Evolutionary conservation across 2,888 invertebrate genomes (phyloP).

Genomic region (Mythimna pallens): DNA sequence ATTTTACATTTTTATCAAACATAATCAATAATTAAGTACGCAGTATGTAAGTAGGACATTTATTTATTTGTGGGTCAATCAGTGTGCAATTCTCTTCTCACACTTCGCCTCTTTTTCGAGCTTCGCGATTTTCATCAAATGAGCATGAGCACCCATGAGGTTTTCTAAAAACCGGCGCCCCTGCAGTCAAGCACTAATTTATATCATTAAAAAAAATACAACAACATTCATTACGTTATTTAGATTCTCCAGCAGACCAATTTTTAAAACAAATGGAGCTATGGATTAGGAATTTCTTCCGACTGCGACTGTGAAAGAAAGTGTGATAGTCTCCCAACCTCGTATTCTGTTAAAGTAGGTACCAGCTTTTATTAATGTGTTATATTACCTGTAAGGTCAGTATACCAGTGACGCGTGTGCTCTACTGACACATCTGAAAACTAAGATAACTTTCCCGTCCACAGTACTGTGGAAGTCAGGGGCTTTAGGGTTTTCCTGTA

Average conservation of each 20-base stretch:
- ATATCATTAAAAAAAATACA: too few species aligned
- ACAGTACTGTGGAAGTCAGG: background rate
- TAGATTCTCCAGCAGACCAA: too few species aligned
- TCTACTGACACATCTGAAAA: background rate
- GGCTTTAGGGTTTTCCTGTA: background rate
- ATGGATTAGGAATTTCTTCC: background rate
- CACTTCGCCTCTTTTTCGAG: too few species aligned
- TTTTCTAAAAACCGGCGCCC: too few species aligned
- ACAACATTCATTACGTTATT: background rate
- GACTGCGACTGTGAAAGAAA: background rate
- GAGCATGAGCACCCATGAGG: too few species aligned
- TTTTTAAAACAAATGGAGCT: background rate
- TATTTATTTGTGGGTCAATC: too few species aligned
- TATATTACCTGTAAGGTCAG: background rate
- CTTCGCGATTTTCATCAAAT: too few species aligned
- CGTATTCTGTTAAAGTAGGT: background rate
- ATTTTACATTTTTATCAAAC: too few species aligned
- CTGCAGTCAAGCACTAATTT: too few species aligned
- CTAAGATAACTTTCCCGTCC: background rate
- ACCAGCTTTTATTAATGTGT: background rate
- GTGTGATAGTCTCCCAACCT: background rate
- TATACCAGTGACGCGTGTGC: background rate
- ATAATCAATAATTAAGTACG: too few species aligned
- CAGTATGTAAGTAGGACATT: too few species aligned
- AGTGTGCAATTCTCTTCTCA: too few species aligned